These are phyloP conservation scores for Helarctos malayanus DNA, from an alignment of 2,797 vertebrate species.

Conservation along the genomic window DNA sequence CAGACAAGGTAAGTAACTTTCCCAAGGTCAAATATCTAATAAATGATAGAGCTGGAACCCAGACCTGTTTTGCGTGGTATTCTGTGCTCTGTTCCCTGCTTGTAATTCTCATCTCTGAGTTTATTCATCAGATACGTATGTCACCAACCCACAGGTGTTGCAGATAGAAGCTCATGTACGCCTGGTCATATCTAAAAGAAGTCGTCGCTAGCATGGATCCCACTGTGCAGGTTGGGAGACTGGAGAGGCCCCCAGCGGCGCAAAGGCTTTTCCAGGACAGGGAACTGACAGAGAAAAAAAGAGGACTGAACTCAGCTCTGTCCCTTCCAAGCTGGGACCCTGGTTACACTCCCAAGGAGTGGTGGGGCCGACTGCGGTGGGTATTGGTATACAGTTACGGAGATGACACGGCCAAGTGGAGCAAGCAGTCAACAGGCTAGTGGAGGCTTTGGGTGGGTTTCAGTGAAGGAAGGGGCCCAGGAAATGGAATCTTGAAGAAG, in stretches of 20 bases:
- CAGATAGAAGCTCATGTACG: too few relatives aligned
- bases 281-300: neutral
- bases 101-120: neutral
- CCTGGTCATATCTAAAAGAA: neutral
- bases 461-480: neutral
- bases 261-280: neutral
- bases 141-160: neutral
- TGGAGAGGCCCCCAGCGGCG: neutral
- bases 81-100: neutral
- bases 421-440: neutral
- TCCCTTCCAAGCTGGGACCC: neutral
- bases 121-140: neutral
- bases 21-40: neutral
- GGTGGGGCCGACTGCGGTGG: neutral
- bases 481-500: neutral
- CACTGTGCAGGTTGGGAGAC: neutral
- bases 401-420: neutral
- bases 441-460: neutral
- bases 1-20: neutral
- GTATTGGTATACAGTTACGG: neutral
- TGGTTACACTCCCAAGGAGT: neutral
- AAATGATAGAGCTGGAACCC: neutral
- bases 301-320: neutral
- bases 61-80: neutral
- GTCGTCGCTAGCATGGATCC: too few relatives aligned